Evolutionary conservation across 1,140 invertebrate genomes (phyloP).

Genomic region (Megalopta genalis): DNA sequence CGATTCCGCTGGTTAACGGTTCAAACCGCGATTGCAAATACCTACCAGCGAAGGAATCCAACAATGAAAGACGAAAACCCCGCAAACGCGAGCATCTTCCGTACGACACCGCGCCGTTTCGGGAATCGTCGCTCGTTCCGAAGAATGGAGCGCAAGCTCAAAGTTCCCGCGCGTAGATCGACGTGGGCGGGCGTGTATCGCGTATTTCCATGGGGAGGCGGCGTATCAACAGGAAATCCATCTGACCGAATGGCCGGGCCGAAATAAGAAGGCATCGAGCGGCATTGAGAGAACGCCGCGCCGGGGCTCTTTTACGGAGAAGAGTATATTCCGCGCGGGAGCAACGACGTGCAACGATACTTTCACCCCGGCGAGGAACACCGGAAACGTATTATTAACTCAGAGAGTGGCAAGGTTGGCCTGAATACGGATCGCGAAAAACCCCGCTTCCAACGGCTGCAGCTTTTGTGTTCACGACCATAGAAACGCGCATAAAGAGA

Average conservation of each 20-base stretch:
- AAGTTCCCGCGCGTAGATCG: not conserved
- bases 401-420: slow-evolving; percentile 11
- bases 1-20: no score
- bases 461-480: slow-evolving; percentile 3
- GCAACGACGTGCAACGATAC: slow-evolving; percentile 4
- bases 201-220: slow-evolving; percentile 44
- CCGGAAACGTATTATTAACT: slow-evolving; percentile 22
- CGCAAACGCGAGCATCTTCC: no score
- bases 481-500: slow-evolving; percentile 7
- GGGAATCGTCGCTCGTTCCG: not conserved
- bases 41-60: no score
- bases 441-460: not conserved
- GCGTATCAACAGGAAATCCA: slow-evolving; percentile 53
- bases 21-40: no score
- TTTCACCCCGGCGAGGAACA: not conserved
- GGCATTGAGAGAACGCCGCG: not conserved
- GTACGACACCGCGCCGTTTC: not conserved
- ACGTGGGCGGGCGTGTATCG: not conserved
- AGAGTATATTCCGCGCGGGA: not conserved
- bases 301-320: not conserved
- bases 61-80: no score
- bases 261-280: not conserved
- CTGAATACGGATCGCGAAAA: slow-evolving; percentile 11
- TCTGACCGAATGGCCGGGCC: not conserved
- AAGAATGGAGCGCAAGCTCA: not conserved